Conservation (phyloP, 2,888 invertebrate species). For the Arctia plantaginis region DNA sequence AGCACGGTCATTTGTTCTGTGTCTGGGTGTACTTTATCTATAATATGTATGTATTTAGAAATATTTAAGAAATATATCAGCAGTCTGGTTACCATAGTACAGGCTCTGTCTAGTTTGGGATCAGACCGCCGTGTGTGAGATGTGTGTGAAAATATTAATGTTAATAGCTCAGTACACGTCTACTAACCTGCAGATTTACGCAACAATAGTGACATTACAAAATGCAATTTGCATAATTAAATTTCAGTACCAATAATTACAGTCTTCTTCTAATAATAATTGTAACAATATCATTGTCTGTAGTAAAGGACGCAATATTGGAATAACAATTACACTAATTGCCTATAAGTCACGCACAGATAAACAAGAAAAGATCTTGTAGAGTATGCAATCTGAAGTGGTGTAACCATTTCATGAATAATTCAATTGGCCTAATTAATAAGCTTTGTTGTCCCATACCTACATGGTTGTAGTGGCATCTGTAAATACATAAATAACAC, state of each 20-base stretch:
- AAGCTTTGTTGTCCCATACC: background rate
- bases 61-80: too few relatives aligned
- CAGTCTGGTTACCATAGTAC: too few relatives aligned
- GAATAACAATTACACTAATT: background rate
- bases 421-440: conserved; percentile 7
- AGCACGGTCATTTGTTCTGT: too few relatives aligned
- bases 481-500: background rate
- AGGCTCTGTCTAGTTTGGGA: too few relatives aligned
- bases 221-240: background rate
- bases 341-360: conserved; percentile 4
- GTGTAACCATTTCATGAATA: conserved; percentile 1
- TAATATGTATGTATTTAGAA: too few relatives aligned
- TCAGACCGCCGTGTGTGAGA: too few relatives aligned
- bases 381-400: background rate
- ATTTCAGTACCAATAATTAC: background rate
- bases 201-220: background rate
- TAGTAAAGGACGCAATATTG: conserved; percentile 9
- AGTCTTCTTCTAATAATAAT: background rate
- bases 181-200: background rate
- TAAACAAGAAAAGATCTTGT: conserved; percentile 13
- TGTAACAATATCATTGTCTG: background rate
- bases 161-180: background rate
- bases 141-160: too few relatives aligned
- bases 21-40: too few relatives aligned
- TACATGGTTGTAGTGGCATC: background rate